Evolutionary conservation across 2,797 vertebrate species (phyloP).

Genomic region (Crenichthys baileyi): DNA sequence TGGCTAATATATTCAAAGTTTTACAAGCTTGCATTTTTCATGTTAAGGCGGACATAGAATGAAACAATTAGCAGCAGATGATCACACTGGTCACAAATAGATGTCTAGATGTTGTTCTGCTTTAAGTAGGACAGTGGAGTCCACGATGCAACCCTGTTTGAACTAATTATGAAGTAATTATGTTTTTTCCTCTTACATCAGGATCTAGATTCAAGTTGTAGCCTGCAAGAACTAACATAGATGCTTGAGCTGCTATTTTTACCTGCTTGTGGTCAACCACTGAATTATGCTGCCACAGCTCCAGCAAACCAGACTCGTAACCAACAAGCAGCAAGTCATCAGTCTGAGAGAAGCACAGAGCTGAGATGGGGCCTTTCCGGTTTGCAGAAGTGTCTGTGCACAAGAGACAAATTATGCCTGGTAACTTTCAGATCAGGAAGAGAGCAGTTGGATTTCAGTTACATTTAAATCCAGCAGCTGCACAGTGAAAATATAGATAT

Average conservation of each 20-base stretch:
- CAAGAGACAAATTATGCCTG: neutral
- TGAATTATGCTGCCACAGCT: constrained; percentile 75
- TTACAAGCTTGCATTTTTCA: neutral
- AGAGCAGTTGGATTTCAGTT: neutral
- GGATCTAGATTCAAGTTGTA: neutral
- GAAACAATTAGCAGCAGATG: neutral
- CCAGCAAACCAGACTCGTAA: constrained; percentile 80
- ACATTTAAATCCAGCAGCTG: neutral
- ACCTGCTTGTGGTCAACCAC: constrained; percentile 69
- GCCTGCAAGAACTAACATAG: neutral
- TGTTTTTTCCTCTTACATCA: neutral
- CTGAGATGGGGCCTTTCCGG: constrained; percentile 58
- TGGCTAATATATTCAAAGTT: neutral
- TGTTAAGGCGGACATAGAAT: no score
- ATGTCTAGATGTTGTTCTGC: neutral
- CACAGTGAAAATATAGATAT: no score
- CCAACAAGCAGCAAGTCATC: constrained; percentile 75
- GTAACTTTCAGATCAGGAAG: no score
- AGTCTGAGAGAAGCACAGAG: constrained; percentile 75
- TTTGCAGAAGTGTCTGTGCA: constrained; percentile 41
- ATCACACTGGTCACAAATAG: neutral
- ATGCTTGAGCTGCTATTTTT: neutral
- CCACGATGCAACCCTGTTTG: no score
- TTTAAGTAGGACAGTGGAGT: neutral
- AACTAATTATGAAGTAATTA: no score